phyloP scores from a whole-genome alignment of 2,113 vertebrate species.

The Otocyon megalotis region DNA sequence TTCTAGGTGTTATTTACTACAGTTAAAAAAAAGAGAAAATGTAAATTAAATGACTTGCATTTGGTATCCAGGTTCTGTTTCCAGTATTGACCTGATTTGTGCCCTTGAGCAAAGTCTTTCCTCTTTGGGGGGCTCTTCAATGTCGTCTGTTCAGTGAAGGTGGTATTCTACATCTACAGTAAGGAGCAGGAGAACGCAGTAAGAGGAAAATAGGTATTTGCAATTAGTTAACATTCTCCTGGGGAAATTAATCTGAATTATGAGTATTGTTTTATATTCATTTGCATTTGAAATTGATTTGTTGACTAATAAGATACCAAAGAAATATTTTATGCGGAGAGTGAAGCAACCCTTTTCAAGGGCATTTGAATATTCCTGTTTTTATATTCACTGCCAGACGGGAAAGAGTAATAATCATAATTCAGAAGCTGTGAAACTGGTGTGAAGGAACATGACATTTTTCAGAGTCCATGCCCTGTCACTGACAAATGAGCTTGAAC shows the following conservation, averaged over 20 bases:
- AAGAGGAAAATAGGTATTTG: not conserved
- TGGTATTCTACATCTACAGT: not conserved
- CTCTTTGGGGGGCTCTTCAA: not conserved
- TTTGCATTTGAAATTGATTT: constrained; percentile 40
- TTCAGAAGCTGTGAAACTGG: constrained; percentile 28
- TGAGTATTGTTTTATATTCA: not conserved
- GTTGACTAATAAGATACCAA: not conserved
- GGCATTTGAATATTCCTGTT: not conserved
- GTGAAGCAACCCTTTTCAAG: constrained; percentile 43
- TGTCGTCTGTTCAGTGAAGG: not conserved
- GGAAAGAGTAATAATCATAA: not conserved
- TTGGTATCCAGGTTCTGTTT: not conserved
- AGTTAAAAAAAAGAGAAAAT: not conserved
- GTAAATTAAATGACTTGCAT: not conserved
- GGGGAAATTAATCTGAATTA: not conserved
- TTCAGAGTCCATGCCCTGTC: not conserved
- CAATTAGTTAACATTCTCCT: not conserved
- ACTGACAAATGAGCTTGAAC: constrained; percentile 58
- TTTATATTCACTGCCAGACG: not conserved
- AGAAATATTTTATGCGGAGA: not conserved
- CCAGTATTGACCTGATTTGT: not conserved
- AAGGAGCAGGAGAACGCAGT: not conserved
- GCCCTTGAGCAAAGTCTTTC: not conserved
- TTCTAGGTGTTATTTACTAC: not conserved
- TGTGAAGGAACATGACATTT: not conserved